phyloP scores from a whole-genome alignment of 2,888 invertebrate species.

The Creontiades dilutus region DNA sequence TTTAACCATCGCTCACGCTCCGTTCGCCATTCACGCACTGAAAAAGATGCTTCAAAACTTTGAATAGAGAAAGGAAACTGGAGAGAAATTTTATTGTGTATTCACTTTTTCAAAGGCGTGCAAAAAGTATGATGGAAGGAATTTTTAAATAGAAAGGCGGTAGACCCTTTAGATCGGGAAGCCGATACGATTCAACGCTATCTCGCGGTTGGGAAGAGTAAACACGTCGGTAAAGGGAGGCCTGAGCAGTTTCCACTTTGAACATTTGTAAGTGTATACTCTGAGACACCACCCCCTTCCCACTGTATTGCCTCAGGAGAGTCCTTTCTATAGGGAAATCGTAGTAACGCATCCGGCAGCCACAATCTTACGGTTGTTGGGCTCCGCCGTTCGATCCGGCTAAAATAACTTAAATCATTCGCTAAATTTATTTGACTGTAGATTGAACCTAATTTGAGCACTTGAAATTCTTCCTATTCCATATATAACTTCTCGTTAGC shows the following conservation, averaged over 20 bases:
- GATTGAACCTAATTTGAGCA: too few species aligned
- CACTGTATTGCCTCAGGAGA: not conserved
- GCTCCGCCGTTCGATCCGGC: not conserved
- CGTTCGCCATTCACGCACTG: constrained; percentile 24
- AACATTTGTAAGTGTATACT: not conserved
- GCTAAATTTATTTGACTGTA: not conserved
- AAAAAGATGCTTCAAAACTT: not conserved
- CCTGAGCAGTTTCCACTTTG: not conserved
- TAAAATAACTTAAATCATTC: not conserved
- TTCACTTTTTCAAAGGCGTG: constrained; percentile 13
- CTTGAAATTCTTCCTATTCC: too few species aligned
- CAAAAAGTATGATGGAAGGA: constrained; percentile 40
- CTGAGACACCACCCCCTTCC: not conserved
- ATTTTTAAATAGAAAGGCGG: constrained; percentile 36
- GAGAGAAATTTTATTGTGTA: constrained; percentile 16
- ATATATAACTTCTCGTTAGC: too few species aligned
- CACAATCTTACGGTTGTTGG: constrained; percentile 3
- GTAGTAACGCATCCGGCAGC: not conserved
- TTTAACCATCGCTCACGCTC: not conserved
- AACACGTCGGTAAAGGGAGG: constrained; percentile 21
- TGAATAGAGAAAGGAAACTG: not conserved
- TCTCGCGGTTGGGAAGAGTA: constrained; percentile 26
- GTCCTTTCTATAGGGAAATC: constrained; percentile 11
- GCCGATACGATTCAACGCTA: constrained; percentile 46
- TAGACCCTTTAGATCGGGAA: constrained; percentile 15